Conservation (phyloP, 2,888 invertebrate species). For the Thysanoteuthis rhombus region DNA sequence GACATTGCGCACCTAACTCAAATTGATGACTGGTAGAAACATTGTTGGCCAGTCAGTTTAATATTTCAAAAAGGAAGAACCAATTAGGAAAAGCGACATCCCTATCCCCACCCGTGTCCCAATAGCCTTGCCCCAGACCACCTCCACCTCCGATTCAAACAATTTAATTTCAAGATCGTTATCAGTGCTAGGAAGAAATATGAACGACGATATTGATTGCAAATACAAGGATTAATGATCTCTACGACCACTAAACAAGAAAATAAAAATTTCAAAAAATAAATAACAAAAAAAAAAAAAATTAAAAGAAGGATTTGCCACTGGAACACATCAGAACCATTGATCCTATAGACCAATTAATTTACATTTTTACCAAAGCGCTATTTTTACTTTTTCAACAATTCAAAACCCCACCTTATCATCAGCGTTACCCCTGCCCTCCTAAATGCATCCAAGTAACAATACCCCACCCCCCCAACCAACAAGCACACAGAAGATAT, state of each 20-base stretch:
- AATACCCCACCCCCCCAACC: background rate
- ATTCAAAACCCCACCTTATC: background rate
- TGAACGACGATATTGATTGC: background rate
- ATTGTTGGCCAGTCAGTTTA: background rate
- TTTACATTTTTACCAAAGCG: background rate
- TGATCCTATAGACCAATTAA: background rate
- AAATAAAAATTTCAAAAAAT: no score
- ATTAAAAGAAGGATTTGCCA: background rate
- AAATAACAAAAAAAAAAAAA: no score
- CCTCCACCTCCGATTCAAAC: background rate
- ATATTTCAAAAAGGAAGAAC: background rate
- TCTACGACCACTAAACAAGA: background rate
- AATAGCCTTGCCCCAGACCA: background rate
- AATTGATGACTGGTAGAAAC: conserved; percentile 12
- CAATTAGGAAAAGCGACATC: background rate
- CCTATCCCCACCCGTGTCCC: background rate
- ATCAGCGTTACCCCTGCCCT: background rate
- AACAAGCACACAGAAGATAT: background rate
- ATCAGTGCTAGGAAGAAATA: background rate
- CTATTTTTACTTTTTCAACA: background rate
- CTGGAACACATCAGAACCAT: background rate
- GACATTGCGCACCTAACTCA: background rate
- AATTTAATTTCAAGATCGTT: background rate
- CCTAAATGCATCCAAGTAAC: background rate
- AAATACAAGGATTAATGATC: background rate